Conservation (phyloP, 2,113 vertebrate genomes). For the Ochotona princeps region DNA sequence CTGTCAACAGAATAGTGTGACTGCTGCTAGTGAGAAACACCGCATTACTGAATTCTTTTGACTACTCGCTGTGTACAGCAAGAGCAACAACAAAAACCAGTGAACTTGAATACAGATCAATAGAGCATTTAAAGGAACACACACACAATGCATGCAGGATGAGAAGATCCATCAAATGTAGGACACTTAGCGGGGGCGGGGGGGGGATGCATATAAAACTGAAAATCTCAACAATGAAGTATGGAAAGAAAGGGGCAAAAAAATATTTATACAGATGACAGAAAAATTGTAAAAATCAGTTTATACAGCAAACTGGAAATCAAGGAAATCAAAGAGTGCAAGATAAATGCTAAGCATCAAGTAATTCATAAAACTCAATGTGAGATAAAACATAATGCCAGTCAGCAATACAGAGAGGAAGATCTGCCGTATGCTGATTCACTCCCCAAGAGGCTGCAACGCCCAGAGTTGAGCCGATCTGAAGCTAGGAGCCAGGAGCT, state of each 20-base stretch:
- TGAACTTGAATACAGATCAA: conserved; percentile 2
- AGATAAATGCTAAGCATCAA: not conserved
- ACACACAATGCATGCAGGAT: not conserved
- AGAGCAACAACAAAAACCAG: not conserved
- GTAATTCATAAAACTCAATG: not conserved
- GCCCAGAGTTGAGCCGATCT: too few species aligned
- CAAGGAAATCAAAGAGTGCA: not conserved
- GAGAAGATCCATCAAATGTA: not conserved
- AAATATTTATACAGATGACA: not conserved
- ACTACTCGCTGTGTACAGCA: not conserved
- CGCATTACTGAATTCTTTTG: not conserved
- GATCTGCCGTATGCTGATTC: too few species aligned
- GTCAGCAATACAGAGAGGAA: not conserved
- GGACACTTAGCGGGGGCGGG: not conserved
- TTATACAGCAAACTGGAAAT: conserved; percentile 7
- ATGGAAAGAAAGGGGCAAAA: not conserved
- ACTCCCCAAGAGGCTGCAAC: too few species aligned
- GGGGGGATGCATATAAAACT: not conserved
- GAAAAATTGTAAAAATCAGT: not conserved
- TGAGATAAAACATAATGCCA: not conserved
- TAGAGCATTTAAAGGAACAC: not conserved
- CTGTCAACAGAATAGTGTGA: not conserved
- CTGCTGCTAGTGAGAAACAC: not conserved
- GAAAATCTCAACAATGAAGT: not conserved
- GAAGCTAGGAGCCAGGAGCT: too few species aligned